Percentiles rank a stretch among this genome's conserved stretches.
These are phyloP conservation scores for Odontomyia ornata DNA, from an alignment of 2,888 invertebrate genomes.

Conservation along the genomic window DNA sequence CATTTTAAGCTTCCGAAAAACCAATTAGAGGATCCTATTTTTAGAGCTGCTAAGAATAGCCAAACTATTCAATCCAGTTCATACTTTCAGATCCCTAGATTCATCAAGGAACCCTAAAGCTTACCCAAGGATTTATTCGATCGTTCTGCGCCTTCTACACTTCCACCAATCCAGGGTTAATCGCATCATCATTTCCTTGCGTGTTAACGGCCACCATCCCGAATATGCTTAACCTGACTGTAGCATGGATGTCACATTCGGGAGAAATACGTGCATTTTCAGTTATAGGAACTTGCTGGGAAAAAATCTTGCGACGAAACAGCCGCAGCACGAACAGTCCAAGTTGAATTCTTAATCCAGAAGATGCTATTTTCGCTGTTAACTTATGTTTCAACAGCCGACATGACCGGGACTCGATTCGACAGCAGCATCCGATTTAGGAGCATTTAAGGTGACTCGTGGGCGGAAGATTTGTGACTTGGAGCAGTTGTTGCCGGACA, in stretches of 20 bases:
- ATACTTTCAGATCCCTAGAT: too few relatives aligned
- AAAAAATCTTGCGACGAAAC: not conserved
- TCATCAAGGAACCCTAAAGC: too few relatives aligned
- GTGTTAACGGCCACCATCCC: not conserved
- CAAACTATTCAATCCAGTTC: too few relatives aligned
- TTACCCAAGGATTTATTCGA: too few relatives aligned
- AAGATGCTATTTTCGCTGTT: constrained; percentile 7
- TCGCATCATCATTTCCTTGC: not conserved
- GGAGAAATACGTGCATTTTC: not conserved
- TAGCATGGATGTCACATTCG: not conserved
- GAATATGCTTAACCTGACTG: not conserved
- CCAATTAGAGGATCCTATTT: not conserved
- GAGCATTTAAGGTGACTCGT: constrained; percentile 10
- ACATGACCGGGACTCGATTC: constrained; percentile 6
- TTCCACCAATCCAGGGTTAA: not conserved
- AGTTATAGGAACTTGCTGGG: constrained; percentile 4
- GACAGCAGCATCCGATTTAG: not conserved
- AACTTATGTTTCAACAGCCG: constrained; percentile 10
- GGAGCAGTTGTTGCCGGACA: not conserved
- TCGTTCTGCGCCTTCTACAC: not conserved
- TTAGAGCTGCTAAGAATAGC: not conserved
- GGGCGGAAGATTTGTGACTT: constrained; percentile 19
- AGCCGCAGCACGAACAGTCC: not conserved
- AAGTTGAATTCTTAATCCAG: constrained; percentile 7
- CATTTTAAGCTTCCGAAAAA: not conserved